phyloP scores from a whole-genome alignment of 2,113 vertebrate species.

The Ariopsis seemanni region DNA sequence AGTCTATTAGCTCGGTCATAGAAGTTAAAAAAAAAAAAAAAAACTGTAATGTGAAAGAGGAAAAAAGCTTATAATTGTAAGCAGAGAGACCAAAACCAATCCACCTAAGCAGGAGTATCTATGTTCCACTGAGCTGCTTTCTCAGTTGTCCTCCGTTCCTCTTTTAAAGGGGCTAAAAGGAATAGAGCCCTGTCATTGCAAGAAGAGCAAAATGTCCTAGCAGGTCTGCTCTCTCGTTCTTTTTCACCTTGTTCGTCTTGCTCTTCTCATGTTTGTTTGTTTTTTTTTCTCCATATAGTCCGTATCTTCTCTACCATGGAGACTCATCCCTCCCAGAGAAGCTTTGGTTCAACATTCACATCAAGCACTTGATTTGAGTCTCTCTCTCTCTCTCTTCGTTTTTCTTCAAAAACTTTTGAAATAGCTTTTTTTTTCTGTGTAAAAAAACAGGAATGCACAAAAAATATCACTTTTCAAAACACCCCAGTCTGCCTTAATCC shows the following conservation, averaged over 20 bases:
- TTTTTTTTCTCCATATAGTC: conserved; percentile 14
- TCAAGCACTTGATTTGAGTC: conserved; percentile 67
- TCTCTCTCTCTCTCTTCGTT: conserved; percentile 32
- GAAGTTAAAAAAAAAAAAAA: conserved; percentile 20
- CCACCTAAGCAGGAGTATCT: conserved; percentile 41
- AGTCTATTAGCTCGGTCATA: conserved; percentile 20
- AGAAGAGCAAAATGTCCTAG: conserved; percentile 32
- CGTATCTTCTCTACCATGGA: conserved; percentile 28
- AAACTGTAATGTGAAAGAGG: conserved; percentile 33
- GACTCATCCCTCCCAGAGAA: conserved; percentile 59
- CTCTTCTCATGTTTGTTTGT: neutral
- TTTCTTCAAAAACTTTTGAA: conserved; percentile 39
- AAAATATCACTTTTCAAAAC: conserved; percentile 77
- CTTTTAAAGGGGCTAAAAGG: conserved; percentile 21
- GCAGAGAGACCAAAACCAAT: conserved; percentile 43
- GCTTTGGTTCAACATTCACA: conserved; percentile 83
- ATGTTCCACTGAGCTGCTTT: conserved; percentile 34
- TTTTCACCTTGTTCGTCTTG: neutral
- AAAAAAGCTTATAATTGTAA: conserved; percentile 41
- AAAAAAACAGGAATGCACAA: conserved; percentile 81
- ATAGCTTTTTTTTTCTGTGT: conserved; percentile 10
- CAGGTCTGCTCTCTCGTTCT: neutral
- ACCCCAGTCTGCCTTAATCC: conserved; percentile 79
- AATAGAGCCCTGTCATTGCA: conserved; percentile 24
- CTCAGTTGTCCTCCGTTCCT: conserved; percentile 33